Evolutionary conservation across 2,113 vertebrate species (phyloP).

Genomic region (Notothenia rossii): DNA sequence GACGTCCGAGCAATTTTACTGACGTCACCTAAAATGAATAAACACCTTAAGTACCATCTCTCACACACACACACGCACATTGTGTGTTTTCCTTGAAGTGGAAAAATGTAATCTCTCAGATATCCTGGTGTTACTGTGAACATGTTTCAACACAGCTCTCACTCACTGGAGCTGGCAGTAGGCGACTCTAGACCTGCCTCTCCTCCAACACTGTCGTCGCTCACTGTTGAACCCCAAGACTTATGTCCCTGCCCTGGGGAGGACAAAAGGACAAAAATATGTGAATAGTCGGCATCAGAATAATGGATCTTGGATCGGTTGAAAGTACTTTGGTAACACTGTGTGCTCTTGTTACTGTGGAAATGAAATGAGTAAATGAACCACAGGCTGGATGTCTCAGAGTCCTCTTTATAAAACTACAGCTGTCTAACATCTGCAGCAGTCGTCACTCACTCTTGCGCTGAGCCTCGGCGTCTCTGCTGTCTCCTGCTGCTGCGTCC

Average conservation of each 20-base stretch:
- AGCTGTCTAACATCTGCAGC: background rate
- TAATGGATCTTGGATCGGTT: background rate
- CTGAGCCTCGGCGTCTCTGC: slow-evolving; percentile 48
- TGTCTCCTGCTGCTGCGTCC: slow-evolving; percentile 43
- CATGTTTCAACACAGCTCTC: background rate
- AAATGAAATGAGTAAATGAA: background rate
- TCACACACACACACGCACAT: background rate
- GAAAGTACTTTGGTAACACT: background rate
- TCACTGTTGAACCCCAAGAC: slow-evolving; percentile 89
- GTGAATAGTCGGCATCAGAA: background rate
- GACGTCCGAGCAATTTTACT: slow-evolving; percentile 84
- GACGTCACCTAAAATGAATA: slow-evolving; percentile 85
- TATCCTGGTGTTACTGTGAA: background rate
- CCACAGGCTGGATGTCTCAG: background rate
- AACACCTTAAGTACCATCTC: background rate
- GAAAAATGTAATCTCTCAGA: background rate
- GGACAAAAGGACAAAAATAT: background rate
- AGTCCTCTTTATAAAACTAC: background rate
- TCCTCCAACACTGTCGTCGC: slow-evolving; percentile 84
- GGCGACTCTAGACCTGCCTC: slow-evolving; percentile 82
- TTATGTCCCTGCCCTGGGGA: slow-evolving; percentile 88
- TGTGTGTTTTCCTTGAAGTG: background rate
- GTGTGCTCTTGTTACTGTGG: background rate
- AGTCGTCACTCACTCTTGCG: slow-evolving; percentile 82
- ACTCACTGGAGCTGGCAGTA: slow-evolving; percentile 81